Evolutionary conservation across 2,888 invertebrate species (phyloP).

Genomic region (Phragmatobia fuliginosa): DNA sequence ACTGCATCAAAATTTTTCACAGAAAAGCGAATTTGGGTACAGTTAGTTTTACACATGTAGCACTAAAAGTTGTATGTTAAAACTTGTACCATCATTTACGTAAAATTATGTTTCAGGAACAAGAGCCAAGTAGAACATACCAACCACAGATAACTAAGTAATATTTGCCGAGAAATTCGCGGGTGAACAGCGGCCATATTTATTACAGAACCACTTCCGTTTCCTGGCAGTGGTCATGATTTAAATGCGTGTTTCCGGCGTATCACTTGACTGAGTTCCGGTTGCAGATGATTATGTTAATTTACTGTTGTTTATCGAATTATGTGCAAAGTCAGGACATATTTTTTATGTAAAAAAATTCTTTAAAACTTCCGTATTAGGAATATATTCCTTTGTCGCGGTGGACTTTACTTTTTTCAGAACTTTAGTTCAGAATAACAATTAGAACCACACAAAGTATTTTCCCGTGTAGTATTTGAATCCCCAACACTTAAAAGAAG

Average conservation of each 20-base stretch:
- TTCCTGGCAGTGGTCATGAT: constrained; percentile 64
- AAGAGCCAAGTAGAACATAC: constrained; percentile 45
- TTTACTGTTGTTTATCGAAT: constrained; percentile 38
- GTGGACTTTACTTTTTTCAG: too few relatives aligned
- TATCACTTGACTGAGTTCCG: constrained; percentile 67
- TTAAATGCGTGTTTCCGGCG: constrained; percentile 72
- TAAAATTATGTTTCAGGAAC: background rate
- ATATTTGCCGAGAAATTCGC: constrained; percentile 37
- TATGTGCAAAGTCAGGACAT: constrained; percentile 1
- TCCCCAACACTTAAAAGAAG: too few relatives aligned
- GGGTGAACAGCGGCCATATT: constrained; percentile 32
- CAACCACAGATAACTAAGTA: constrained; percentile 24
- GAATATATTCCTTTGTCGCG: too few relatives aligned
- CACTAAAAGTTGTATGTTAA: background rate
- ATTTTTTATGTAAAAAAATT: too few relatives aligned
- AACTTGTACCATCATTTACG: background rate
- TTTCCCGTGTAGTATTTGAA: too few relatives aligned
- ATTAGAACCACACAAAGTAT: too few relatives aligned
- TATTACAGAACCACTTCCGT: constrained; percentile 54
- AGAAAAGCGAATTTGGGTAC: too few relatives aligned
- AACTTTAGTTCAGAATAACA: too few relatives aligned
- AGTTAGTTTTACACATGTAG: too few relatives aligned
- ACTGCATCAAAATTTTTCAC: too few relatives aligned
- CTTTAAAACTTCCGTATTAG: too few relatives aligned
- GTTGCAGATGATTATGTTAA: constrained; percentile 60